Base-by-base conservation (phyloP, 2,888 invertebrate species). In the Lysandra bellargus region DNA sequence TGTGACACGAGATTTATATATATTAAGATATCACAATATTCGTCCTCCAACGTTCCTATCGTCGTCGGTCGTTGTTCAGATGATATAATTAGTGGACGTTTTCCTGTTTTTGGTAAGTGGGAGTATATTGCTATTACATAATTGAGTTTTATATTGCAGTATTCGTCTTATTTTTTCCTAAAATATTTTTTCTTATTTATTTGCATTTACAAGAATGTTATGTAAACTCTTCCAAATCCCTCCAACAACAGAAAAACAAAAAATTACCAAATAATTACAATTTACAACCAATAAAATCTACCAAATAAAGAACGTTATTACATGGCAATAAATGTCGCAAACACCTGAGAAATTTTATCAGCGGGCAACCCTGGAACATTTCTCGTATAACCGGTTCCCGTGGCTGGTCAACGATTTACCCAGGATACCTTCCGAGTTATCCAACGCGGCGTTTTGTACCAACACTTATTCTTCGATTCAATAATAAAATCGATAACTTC, bases 331-430 rank as follows among this genome's bases (percentile, higher is more conserved):
- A 49, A 49, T 49, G 9, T 49, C 49, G 49, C 49, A 49, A 49
- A 57, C 69, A 37, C 69, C 17, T 37, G 33, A 1, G 17, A 9
- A 30, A 33, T 12, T 17, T 14, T 37, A 33, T 5, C 4, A 69
- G 14, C 17, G 12, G 61, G 17, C 33, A 69, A 69, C 69, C 69
- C 69, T 69, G 69, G 69, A 69, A 14, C 69, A 69, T 1, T 17
- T 69, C 88, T 87, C 82, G 84, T 84, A 81, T 80, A 91, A 93
- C 93, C 91, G 92, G 92, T 92, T 92, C 83, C 80, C 64, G 57
- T 80, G 76, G 30, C 53, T 76, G 76, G 76, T 76, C 76, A 76
- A 30, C 33, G 76, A 33, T 53, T 76, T 76, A 57, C 23, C 76
- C 76, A 76, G 76, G 76, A 76, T 76, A 76, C 76, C 53, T 49